A percentile compares a stretch with the other conserved stretches of the same genome.
phyloP scores from a whole-genome alignment of 2,797 vertebrate genomes.

The Notolepis coatsorum region DNA sequence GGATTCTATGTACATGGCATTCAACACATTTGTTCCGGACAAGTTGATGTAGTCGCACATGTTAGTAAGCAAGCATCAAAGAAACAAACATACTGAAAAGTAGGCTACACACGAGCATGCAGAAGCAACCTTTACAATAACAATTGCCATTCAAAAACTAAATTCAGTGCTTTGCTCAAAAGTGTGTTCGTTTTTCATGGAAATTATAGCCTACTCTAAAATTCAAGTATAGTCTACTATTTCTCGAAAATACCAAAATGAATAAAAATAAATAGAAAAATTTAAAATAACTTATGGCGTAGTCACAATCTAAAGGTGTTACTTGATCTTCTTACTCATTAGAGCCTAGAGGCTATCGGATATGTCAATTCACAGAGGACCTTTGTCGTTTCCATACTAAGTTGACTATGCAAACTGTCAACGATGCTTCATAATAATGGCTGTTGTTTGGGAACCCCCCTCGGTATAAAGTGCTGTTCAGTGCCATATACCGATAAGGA shows the following conservation, averaged over 20 bases:
- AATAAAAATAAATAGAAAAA: neutral
- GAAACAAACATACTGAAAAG: slow-evolving; percentile 54
- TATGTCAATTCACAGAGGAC: no score
- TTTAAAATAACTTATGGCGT: neutral
- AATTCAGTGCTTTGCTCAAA: slow-evolving; percentile 22
- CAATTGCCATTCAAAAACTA: slow-evolving; percentile 36
- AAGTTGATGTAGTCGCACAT: slow-evolving; percentile 37
- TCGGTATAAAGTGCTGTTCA: slow-evolving; percentile 75
- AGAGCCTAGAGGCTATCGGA: no score
- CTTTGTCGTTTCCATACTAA: neutral
- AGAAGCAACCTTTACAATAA: slow-evolving; percentile 34
- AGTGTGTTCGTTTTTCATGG: neutral
- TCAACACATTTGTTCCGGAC: slow-evolving; percentile 35
- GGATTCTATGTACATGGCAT: slow-evolving; percentile 64
- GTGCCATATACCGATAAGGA: slow-evolving; percentile 55
- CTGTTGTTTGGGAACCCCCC: slow-evolving; percentile 54
- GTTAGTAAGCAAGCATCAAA: slow-evolving; percentile 53
- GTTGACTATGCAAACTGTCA: neutral
- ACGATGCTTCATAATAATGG: no score
- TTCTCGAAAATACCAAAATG: neutral
- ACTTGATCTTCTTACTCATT: neutral
- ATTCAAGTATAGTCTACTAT: neutral
- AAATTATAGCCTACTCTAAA: no score
- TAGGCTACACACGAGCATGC: slow-evolving; percentile 73
- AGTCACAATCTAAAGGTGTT: neutral